phyloP scores from a whole-genome alignment of 2,113 vertebrate genomes.

The Daubentonia madagascariensis region DNA sequence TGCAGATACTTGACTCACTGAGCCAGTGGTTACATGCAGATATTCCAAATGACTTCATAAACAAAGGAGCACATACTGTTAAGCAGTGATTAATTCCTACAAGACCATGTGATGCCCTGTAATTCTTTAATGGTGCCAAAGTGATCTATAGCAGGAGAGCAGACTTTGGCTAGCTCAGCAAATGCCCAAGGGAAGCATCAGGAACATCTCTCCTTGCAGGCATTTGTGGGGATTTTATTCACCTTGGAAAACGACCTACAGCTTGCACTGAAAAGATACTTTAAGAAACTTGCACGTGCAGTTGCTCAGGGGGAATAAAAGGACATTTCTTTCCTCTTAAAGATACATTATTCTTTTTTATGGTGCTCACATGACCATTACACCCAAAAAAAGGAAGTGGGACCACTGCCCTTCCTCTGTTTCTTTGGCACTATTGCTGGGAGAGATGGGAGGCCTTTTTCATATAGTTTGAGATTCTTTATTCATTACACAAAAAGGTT shows the following conservation, averaged over 20 bases:
- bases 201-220: conserved; percentile 54
- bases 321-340: conserved; percentile 48
- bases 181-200: conserved; percentile 68
- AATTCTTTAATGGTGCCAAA: conserved; percentile 81
- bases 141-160: conserved; percentile 77
- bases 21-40: conserved; percentile 72
- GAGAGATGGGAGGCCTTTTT: neutral
- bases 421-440: neutral
- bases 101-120: conserved; percentile 71
- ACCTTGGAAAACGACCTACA: conserved; percentile 76
- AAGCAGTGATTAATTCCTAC: conserved; percentile 85
- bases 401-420: conserved; percentile 4
- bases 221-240: conserved; percentile 75
- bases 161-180: conserved; percentile 79
- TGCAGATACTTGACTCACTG: conserved; percentile 58
- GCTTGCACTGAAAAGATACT: conserved; percentile 8
- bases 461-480: conserved; percentile 51
- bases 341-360: neutral
- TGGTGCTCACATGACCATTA: neutral
- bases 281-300: neutral
- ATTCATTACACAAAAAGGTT: conserved; percentile 60
- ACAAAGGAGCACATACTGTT: conserved; percentile 79
- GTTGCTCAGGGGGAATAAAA: neutral
- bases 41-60: conserved; percentile 83
- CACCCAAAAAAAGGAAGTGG: neutral